phyloP scores from a whole-genome alignment of 2,797 vertebrate species.

The Anabas testudineus region DNA sequence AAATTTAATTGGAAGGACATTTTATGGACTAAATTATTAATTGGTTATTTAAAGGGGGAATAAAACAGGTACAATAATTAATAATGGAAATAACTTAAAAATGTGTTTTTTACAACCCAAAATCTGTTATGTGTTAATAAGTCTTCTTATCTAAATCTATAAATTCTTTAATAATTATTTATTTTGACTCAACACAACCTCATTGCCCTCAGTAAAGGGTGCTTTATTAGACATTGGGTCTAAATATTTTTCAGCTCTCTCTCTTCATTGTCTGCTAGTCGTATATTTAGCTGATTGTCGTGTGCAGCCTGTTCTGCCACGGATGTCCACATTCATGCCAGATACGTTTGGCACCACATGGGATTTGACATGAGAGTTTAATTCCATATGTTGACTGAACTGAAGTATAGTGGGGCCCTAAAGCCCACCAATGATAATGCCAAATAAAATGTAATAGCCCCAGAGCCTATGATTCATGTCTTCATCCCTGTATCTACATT shows the following conservation, averaged over 20 bases:
- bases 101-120: neutral
- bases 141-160: too few relatives aligned
- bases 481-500: slow-evolving; percentile 79
- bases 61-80: too few relatives aligned
- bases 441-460: slow-evolving; percentile 76
- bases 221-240: neutral
- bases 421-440: slow-evolving; percentile 67
- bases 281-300: slow-evolving; percentile 40
- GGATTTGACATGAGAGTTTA: slow-evolving; percentile 36
- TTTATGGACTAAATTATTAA: neutral
- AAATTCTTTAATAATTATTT: too few relatives aligned
- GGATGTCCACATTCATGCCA: slow-evolving; percentile 33
- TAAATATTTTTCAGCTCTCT: slow-evolving; percentile 1
- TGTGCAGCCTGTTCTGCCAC: slow-evolving; percentile 34
- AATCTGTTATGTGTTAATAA: neutral
- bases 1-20: too few relatives aligned
- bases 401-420: slow-evolving; percentile 50
- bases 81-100: too few relatives aligned
- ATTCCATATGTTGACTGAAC: slow-evolving; percentile 61
- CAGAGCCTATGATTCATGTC: slow-evolving; percentile 76
- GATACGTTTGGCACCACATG: slow-evolving; percentile 33
- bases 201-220: neutral
- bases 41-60: too few relatives aligned
- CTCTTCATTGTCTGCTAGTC: slow-evolving; percentile 7
- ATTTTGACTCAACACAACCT: neutral